These are phyloP conservation scores for Cacoxenus indagator DNA, from an alignment of 2,888 invertebrate species.

Conservation along the genomic window DNA sequence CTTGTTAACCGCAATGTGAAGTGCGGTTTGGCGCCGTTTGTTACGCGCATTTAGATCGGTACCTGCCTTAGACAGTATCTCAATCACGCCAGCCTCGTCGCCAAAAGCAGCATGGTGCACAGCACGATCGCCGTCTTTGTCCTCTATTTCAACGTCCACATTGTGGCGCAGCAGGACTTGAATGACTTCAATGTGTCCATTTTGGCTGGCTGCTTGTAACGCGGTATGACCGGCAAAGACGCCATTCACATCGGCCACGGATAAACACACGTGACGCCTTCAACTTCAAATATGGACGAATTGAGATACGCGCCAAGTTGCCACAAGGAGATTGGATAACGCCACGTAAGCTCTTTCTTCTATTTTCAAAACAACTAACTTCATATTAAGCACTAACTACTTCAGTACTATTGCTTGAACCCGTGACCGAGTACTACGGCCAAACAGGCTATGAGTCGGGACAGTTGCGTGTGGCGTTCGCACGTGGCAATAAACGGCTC, in stretches of 20 bases:
- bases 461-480: constrained; percentile 79
- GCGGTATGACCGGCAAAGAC: constrained; percentile 95
- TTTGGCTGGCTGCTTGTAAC: constrained; percentile 95
- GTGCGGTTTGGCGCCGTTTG: constrained; percentile 93
- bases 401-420: constrained; percentile 77
- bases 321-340: constrained; percentile 85
- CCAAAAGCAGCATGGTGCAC: constrained; percentile 98
- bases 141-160: constrained; percentile 95
- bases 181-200: constrained; percentile 96
- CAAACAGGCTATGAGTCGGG: constrained; percentile 72
- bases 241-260: constrained; percentile 85
- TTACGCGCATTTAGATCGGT: constrained; percentile 96
- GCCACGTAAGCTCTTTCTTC: constrained; percentile 74
- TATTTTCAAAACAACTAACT: neutral
- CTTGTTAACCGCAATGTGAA: constrained; percentile 97
- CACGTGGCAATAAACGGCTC: constrained; percentile 75
- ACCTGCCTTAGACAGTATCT: constrained; percentile 85
- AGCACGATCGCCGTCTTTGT: constrained; percentile 96
- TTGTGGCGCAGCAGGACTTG: constrained; percentile 86
- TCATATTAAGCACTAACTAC: constrained; percentile 24
- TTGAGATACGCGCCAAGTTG: constrained; percentile 79
- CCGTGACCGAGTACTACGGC: constrained; percentile 70
- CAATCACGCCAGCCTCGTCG: constrained; percentile 93
- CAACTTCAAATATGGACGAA: constrained; percentile 78
- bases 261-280: constrained; percentile 76